Evolutionary conservation across 1,140 invertebrate species (phyloP).

Genomic region (Tyrophagus putrescentiae): DNA sequence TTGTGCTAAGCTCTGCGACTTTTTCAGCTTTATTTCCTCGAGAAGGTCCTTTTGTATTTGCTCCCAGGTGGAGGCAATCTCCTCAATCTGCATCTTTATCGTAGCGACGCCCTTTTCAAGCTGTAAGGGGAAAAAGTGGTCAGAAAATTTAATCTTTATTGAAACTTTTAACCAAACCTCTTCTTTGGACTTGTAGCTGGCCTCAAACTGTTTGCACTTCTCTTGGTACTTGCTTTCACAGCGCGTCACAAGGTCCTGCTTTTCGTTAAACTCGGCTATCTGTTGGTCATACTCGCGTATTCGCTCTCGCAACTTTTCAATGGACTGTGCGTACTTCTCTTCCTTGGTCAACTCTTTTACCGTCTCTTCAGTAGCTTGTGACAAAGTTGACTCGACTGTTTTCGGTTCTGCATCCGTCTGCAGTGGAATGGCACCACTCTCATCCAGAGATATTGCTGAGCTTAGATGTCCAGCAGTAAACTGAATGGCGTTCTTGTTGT

Average conservation of each 20-base stretch:
- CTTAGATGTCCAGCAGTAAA: background rate
- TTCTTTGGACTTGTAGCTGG: slow-evolving; percentile 11
- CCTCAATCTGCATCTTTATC: slow-evolving; percentile 47
- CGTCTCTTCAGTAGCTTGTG: slow-evolving; percentile 30
- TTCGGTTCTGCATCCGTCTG: slow-evolving; percentile 19
- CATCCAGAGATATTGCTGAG: slow-evolving; percentile 19
- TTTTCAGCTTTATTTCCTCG: slow-evolving; percentile 33
- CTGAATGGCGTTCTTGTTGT: background rate
- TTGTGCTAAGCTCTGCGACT: slow-evolving; percentile 38
- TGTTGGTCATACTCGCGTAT: background rate
- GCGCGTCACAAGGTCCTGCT: slow-evolving; percentile 31
- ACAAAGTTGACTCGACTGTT: slow-evolving; percentile 26
- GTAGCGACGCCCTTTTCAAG: slow-evolving; percentile 36
- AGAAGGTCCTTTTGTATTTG: slow-evolving; percentile 47
- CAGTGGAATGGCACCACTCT: slow-evolving; percentile 28
- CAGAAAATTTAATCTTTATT: background rate
- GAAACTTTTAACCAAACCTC: slow-evolving; percentile 4
- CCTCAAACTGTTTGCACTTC: slow-evolving; percentile 22
- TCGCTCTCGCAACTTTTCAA: background rate
- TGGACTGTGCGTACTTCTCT: slow-evolving; percentile 35
- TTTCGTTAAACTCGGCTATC: slow-evolving; percentile 25
- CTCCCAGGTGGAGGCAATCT: slow-evolving; percentile 53
- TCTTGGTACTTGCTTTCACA: slow-evolving; percentile 31
- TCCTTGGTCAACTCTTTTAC: slow-evolving; percentile 36
- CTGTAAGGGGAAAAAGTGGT: slow-evolving; percentile 29